Conservation (phyloP, 2,888 invertebrate genomes). For the Archaeoteleia sp. region DNA sequence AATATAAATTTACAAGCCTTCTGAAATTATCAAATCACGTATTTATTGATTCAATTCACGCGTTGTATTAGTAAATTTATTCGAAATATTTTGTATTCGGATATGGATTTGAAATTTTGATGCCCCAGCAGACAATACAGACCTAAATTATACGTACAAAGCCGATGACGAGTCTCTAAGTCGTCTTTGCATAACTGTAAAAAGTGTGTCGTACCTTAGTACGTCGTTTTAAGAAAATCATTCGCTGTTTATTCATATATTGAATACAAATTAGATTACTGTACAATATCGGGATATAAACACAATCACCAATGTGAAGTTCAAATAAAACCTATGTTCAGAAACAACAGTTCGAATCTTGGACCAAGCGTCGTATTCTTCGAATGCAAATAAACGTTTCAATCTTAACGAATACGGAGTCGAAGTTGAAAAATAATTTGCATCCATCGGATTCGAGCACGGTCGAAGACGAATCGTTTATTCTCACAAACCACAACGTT, state of each 20-base stretch:
- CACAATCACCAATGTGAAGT: background rate
- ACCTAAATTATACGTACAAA: background rate
- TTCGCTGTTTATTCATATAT: background rate
- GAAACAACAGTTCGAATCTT: too few species aligned
- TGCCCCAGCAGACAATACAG: background rate
- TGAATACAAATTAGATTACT: conserved; percentile 6
- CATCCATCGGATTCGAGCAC: too few species aligned
- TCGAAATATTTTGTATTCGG: conserved; percentile 22
- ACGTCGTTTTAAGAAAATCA: background rate
- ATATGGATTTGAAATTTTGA: background rate
- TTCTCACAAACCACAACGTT: too few species aligned
- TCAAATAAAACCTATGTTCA: background rate
- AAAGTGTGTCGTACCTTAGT: too few species aligned
- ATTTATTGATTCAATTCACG: conserved; percentile 45
- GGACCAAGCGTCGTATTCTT: too few species aligned
- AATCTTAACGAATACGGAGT: too few species aligned
- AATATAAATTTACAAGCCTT: conserved; percentile 34
- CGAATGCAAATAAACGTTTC: too few species aligned
- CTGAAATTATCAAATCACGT: conserved; percentile 39
- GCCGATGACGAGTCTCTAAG: too few species aligned
- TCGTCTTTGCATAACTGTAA: too few species aligned
- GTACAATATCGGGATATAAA: conserved; percentile 1
- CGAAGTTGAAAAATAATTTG: too few species aligned
- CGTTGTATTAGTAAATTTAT: conserved; percentile 25
- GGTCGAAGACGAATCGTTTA: too few species aligned